Conservation (phyloP, 2,888 invertebrate species). For the Petrolisthes cinctipes region DNA sequence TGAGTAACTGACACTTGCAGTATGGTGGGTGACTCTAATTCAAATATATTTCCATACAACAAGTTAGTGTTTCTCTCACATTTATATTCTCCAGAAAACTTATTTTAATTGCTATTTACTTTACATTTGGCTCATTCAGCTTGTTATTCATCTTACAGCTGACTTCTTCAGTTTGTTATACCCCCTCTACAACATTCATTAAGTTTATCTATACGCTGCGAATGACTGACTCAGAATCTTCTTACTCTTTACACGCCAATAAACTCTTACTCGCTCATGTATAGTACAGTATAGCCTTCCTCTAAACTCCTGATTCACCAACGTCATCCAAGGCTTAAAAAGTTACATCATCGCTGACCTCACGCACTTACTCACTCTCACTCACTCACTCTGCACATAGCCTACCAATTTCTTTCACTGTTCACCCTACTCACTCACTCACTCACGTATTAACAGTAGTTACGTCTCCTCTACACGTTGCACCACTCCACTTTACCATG, state of each 20-base stretch:
- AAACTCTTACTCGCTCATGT: not conserved
- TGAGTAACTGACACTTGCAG: too few relatives aligned
- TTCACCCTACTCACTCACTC: not conserved
- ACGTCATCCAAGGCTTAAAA: not conserved
- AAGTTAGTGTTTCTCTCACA: too few relatives aligned
- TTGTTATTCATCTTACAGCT: too few relatives aligned
- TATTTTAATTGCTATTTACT: too few relatives aligned
- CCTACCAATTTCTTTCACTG: not conserved
- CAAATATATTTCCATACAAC: too few relatives aligned
- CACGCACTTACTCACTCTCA: not conserved
- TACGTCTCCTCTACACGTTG: not conserved
- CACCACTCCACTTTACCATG: not conserved
- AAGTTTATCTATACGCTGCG: too few relatives aligned
- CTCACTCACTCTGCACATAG: not conserved
- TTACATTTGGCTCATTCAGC: too few relatives aligned
- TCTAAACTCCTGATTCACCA: not conserved
- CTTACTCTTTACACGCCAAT: not conserved
- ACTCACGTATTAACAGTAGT: not conserved
- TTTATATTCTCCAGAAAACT: too few relatives aligned
- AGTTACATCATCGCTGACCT: not conserved
- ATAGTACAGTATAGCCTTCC: not conserved
- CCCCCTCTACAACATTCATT: too few relatives aligned
- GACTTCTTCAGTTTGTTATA: too few relatives aligned
- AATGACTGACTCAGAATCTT: not conserved
- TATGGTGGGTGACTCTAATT: too few relatives aligned